Conservation (phyloP, 2,888 invertebrate genomes). For the Oeneis ivallda region DNA sequence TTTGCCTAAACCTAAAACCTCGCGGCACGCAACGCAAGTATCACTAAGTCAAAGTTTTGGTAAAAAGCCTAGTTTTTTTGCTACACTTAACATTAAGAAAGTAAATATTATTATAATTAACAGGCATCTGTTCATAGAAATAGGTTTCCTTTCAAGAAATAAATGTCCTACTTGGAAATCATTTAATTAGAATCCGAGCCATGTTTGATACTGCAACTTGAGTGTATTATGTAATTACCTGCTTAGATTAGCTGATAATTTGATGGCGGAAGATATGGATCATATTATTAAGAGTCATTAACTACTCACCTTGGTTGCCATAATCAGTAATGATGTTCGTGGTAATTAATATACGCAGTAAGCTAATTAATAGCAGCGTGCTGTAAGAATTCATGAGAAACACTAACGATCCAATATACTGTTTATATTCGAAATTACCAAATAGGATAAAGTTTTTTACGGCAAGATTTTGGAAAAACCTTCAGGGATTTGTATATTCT, state of each 20-base stretch:
- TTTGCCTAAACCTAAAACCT: too few relatives aligned
- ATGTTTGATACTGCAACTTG: slow-evolving; percentile 3
- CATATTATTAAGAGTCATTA: slow-evolving; percentile 48
- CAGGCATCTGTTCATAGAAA: too few relatives aligned
- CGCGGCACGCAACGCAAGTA: too few relatives aligned
- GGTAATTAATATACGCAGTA: not conserved
- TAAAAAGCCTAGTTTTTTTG: too few relatives aligned
- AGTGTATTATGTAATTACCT: slow-evolving; percentile 75
- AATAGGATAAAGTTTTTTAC: too few relatives aligned
- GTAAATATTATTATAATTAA: too few relatives aligned
- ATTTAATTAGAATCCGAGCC: not conserved
- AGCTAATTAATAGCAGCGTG: too few relatives aligned
- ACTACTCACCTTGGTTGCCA: slow-evolving; percentile 30
- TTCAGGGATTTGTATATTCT: not conserved
- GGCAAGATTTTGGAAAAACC: not conserved
- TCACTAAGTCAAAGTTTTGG: too few relatives aligned
- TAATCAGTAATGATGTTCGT: slow-evolving; percentile 38
- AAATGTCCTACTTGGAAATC: not conserved
- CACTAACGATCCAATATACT: not conserved
- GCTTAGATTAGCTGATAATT: slow-evolving; percentile 67
- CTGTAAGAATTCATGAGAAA: not conserved
- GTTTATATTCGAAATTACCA: too few relatives aligned
- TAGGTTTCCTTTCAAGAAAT: too few relatives aligned
- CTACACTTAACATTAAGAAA: too few relatives aligned
- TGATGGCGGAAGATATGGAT: slow-evolving; percentile 67